phyloP scores from a whole-genome alignment of 2,797 vertebrate species.

The Sebastes matsubarae region DNA sequence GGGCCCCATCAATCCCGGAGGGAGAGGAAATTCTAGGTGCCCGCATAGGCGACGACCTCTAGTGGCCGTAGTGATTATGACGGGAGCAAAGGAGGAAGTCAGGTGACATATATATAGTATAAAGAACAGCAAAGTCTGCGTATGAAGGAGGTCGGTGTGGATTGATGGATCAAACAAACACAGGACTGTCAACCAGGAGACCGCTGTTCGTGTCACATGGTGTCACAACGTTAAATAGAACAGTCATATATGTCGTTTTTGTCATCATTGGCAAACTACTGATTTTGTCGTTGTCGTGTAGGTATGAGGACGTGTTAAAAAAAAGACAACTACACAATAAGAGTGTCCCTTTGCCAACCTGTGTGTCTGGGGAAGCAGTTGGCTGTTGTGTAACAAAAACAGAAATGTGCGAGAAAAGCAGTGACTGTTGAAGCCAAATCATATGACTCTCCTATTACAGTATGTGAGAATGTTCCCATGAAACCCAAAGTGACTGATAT shows the following conservation, averaged over 20 bases:
- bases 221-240: background rate
- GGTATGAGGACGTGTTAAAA: background rate
- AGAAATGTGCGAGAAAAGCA: conserved; percentile 12
- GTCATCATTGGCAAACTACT: accelerated
- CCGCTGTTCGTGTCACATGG: background rate
- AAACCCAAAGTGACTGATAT: background rate
- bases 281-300: background rate
- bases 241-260: background rate
- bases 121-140: accelerated
- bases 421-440: background rate
- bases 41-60: too few species aligned
- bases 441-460: background rate
- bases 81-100: too few species aligned
- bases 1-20: too few species aligned
- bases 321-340: background rate
- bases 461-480: background rate
- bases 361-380: conserved; percentile 24
- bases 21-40: too few species aligned
- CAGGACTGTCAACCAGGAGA: background rate
- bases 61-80: too few species aligned
- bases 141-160: background rate
- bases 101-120: too few species aligned
- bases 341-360: background rate
- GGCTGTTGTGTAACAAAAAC: conserved; percentile 33
- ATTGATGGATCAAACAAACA: background rate